Conservation (phyloP, 1,140 invertebrate genomes). For the Atopsyche davidsoni region DNA sequence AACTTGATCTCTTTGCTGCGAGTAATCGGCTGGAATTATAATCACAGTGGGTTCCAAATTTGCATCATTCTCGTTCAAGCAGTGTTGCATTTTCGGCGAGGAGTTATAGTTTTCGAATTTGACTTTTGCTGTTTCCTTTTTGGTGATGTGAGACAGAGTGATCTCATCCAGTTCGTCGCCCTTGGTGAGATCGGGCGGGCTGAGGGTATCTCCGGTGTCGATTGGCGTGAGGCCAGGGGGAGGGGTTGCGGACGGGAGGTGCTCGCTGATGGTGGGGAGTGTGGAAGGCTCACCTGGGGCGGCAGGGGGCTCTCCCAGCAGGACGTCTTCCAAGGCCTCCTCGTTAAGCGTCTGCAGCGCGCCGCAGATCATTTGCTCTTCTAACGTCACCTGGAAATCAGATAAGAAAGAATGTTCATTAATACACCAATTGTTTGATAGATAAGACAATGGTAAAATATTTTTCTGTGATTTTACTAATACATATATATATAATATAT, state of each 20-base stretch:
- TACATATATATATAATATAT: slow-evolving; percentile 1
- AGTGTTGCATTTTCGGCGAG: background rate
- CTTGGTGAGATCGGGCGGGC: background rate
- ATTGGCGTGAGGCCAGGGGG: background rate
- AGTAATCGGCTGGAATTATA: slow-evolving; percentile 14
- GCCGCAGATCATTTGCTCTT: slow-evolving; percentile 91
- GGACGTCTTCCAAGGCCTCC: slow-evolving; percentile 83
- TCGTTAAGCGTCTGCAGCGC: slow-evolving; percentile 87
- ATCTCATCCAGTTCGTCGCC: slow-evolving; percentile 15
- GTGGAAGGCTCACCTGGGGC: slow-evolving; percentile 42
- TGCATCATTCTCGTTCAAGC: slow-evolving; percentile 9
- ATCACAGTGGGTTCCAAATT: slow-evolving; percentile 24
- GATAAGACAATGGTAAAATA: background rate
- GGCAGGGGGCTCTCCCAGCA: slow-evolving; percentile 49
- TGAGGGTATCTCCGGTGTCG: slow-evolving; percentile 4
- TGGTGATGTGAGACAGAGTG: slow-evolving; percentile 9
- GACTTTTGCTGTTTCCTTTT: slow-evolving; percentile 10
- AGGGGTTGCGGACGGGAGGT: slow-evolving; percentile 16
- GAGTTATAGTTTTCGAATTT: slow-evolving; percentile 12
- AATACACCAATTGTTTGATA: too few species aligned
- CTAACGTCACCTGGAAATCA: slow-evolving; percentile 78
- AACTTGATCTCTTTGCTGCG: slow-evolving; percentile 8
- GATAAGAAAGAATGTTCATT: too few species aligned
- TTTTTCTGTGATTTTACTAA: background rate
- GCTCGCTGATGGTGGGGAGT: slow-evolving; percentile 39